A percentile compares a stretch with the other conserved stretches of the same genome.
Evolutionary conservation across 2,113 vertebrate genomes (phyloP).

Genomic region (Psilopogon haemacephalus): DNA sequence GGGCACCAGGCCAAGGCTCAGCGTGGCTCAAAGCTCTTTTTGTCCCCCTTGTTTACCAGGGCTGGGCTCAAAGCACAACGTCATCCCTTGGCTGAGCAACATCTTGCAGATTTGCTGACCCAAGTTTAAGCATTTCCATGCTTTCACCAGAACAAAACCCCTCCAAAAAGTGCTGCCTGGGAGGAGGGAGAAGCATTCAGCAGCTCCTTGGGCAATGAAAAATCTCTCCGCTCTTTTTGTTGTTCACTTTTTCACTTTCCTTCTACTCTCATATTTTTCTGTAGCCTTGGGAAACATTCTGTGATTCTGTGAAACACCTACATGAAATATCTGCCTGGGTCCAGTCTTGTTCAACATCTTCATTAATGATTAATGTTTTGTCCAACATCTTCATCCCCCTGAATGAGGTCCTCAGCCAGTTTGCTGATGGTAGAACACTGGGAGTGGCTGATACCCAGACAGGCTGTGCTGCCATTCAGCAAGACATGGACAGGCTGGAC

Average conservation of each 20-base stretch:
- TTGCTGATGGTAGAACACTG: too few species aligned
- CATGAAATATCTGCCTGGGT: neutral
- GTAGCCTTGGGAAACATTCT: neutral
- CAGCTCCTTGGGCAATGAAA: neutral
- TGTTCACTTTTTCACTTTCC: neutral
- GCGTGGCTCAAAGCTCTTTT: conserved; percentile 36
- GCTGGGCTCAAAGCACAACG: neutral
- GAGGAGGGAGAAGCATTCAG: neutral
- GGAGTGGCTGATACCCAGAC: too few species aligned
- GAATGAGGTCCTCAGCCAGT: too few species aligned
- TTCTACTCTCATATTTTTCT: neutral
- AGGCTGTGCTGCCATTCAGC: too few species aligned
- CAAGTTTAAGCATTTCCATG: neutral
- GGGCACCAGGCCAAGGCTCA: neutral
- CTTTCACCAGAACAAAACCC: neutral
- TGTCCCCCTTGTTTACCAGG: conserved; percentile 51
- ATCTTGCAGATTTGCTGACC: neutral
- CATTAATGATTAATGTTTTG: too few species aligned
- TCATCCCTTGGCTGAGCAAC: neutral
- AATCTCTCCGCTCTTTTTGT: neutral
- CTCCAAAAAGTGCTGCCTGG: neutral
- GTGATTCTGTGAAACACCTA: neutral
- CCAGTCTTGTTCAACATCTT: too few species aligned
- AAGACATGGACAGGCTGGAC: too few species aligned
- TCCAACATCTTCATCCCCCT: too few species aligned